Conservation (phyloP, 1,140 invertebrate genomes). For the Drosophila suzukii region DNA sequence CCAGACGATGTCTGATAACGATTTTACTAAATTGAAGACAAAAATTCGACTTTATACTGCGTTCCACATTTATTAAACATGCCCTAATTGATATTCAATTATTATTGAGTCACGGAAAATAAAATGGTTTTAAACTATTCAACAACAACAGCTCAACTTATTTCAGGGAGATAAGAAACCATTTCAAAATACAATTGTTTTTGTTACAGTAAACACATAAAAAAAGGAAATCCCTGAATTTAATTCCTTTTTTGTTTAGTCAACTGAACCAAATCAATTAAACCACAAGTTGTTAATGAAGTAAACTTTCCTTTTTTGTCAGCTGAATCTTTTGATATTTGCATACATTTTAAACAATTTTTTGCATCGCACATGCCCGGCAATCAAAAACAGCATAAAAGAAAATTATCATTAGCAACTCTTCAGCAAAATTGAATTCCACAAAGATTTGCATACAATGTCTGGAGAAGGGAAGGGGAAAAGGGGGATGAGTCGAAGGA, state of each 20-base stretch:
- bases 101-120: background rate
- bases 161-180: background rate
- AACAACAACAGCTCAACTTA: background rate
- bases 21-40: background rate
- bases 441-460: slow-evolving; percentile 77
- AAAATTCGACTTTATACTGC: background rate
- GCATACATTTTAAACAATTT: slow-evolving; percentile 50
- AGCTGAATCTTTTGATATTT: slow-evolving; percentile 32
- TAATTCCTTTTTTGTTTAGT: background rate
- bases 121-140: background rate
- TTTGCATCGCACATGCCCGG: slow-evolving; percentile 34
- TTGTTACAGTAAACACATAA: background rate
- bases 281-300: slow-evolving; percentile 8
- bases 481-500: slow-evolving; percentile 16
- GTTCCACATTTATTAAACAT: background rate
- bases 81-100: background rate
- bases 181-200: background rate
- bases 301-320: slow-evolving; percentile 54
- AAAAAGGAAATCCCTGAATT: background rate
- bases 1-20: slow-evolving; percentile 49
- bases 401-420: slow-evolving; percentile 69
- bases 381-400: slow-evolving; percentile 20
- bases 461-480: slow-evolving; percentile 2
- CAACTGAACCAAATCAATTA: slow-evolving; percentile 8
- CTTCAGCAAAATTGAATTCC: slow-evolving; percentile 61